Evolutionary conservation across 1,140 invertebrate species (phyloP).

Genomic region (Branchinecta lynchi): DNA sequence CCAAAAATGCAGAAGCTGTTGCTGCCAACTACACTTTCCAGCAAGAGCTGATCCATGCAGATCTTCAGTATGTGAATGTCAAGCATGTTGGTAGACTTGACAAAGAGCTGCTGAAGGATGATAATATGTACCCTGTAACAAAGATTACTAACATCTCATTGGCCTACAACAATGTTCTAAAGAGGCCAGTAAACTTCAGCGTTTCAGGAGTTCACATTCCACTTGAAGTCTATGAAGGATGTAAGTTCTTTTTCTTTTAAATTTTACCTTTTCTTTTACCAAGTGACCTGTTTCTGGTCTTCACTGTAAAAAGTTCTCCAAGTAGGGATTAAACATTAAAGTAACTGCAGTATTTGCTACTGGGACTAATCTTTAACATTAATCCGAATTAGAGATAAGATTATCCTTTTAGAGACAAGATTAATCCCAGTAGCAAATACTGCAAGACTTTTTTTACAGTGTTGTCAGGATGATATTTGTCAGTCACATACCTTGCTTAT

Average conservation of each 20-base stretch:
- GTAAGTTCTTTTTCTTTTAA: slow-evolving; percentile 13
- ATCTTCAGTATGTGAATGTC: slow-evolving; percentile 1
- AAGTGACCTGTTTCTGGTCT: no score
- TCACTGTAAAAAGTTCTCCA: no score
- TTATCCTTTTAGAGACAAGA: no score
- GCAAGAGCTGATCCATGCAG: neutral
- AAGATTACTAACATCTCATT: neutral
- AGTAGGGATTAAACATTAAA: no score
- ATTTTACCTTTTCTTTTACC: no score
- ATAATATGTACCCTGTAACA: neutral
- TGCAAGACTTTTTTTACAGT: no score
- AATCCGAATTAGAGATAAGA: no score
- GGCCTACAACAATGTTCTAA: neutral
- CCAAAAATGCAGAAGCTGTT: neutral
- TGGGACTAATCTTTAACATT: no score
- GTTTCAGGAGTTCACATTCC: slow-evolving; percentile 20
- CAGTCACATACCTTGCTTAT: no score
- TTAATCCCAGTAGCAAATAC: no score
- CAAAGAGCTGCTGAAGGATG: neutral
- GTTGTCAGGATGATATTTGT: no score
- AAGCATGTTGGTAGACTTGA: neutral
- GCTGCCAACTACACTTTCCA: neutral
- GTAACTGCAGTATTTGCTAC: no score
- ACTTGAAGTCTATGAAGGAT: slow-evolving; percentile 21
- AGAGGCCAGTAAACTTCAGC: slow-evolving; percentile 11